These are phyloP conservation scores for Cricetomys ansorgei DNA, from an alignment of 2,113 vertebrate species.

Conservation along the genomic window DNA sequence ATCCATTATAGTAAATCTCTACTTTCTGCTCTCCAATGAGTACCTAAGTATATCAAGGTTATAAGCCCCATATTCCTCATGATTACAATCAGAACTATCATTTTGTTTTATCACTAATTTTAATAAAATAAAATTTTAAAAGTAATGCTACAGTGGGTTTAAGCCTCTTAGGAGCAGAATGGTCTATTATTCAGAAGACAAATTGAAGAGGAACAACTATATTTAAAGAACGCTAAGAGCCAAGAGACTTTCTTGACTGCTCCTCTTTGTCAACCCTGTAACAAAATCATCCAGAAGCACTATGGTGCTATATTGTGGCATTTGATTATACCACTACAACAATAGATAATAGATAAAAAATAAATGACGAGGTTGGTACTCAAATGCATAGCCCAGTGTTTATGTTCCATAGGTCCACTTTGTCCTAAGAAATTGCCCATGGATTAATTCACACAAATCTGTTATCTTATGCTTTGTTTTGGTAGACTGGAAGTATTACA, in stretches of 20 bases:
- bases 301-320: fast-evolving
- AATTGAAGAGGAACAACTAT: not conserved
- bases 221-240: not conserved
- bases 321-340: not conserved
- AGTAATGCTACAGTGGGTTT: not conserved
- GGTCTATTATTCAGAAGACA: not conserved
- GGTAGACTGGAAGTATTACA: not conserved
- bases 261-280: not conserved
- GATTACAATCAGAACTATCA: not conserved
- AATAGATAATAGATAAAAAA: not conserved
- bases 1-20: not conserved
- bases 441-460: not conserved
- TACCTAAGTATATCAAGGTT: not conserved
- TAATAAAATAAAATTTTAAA: not conserved
- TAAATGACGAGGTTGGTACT: not conserved
- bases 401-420: not conserved
- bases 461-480: not conserved
- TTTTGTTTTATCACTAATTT: constrained; percentile 3
- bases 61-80: not conserved
- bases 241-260: not conserved
- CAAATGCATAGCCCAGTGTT: not conserved
- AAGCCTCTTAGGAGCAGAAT: not conserved
- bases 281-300: not conserved
- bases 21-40: not conserved
- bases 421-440: not conserved